A percentile compares a stretch with the other conserved stretches of the same genome.
These are phyloP conservation scores for Channa maculata DNA, from an alignment of 2,113 vertebrate species.

Conservation along the genomic window DNA sequence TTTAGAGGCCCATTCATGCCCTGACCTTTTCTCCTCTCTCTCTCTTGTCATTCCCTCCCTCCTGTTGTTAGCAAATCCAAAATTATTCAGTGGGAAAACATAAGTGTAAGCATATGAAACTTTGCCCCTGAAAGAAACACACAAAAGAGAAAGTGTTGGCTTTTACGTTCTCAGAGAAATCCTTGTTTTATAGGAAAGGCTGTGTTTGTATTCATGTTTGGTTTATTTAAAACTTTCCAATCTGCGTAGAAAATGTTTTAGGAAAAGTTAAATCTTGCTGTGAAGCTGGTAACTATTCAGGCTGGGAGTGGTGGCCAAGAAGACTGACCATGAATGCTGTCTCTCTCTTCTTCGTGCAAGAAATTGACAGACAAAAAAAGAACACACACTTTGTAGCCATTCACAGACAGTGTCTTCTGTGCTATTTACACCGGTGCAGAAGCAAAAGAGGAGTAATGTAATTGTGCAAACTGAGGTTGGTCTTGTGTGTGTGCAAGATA, in stretches of 20 bases:
- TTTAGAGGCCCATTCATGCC: slow-evolving; percentile 63
- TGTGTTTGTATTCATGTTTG: slow-evolving; percentile 63
- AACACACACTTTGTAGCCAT: background rate
- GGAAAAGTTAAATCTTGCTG: slow-evolving; percentile 64
- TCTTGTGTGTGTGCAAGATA: background rate
- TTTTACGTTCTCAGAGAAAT: slow-evolving; percentile 56
- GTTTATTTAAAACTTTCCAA: slow-evolving; percentile 73
- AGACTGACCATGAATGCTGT: slow-evolving; percentile 40
- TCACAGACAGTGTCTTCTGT: background rate
- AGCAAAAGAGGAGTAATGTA: background rate
- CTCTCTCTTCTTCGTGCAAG: slow-evolving; percentile 27
- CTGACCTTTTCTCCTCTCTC: slow-evolving; percentile 64
- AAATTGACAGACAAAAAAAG: slow-evolving; percentile 50
- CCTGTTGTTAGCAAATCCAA: slow-evolving; percentile 65
- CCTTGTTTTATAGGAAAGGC: slow-evolving; percentile 58
- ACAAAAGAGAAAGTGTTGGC: slow-evolving; percentile 67
- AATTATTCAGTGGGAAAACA: slow-evolving; percentile 61
- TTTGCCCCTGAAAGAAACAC: slow-evolving; percentile 50
- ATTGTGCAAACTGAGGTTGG: background rate
- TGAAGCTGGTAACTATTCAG: slow-evolving; percentile 48
- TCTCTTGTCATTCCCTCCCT: slow-evolving; percentile 61
- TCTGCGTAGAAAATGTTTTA: slow-evolving; percentile 62
- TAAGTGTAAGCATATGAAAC: slow-evolving; percentile 62
- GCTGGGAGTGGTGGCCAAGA: slow-evolving; percentile 44
- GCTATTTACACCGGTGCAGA: background rate